Base-by-base conservation (phyloP, 2,888 invertebrate species). In the Mellilla xanthometata region DNA sequence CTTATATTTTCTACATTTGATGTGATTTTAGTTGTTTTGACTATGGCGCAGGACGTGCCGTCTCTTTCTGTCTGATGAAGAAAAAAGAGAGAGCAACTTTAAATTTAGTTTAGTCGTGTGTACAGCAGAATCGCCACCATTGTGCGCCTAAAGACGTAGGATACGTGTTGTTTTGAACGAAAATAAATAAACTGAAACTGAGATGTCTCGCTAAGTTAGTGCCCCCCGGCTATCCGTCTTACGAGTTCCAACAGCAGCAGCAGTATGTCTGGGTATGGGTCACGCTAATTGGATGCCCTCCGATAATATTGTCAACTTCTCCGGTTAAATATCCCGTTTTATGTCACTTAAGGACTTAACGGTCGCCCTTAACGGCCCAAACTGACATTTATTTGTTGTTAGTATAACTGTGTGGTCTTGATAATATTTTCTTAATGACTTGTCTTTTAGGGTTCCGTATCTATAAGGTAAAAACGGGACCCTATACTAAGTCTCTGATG, bases 161-260 rank as follows among this genome's bases (percentile, higher is more conserved):
- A n/a, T n/a, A n/a, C n/a, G n/a, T n/a, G n/a, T n/a, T n/a, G n/a
- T n/a, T n/a, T n/a, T n/a, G n/a, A n/a, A n/a, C n/a, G n/a, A n/a
- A n/a, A n/a, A n/a, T n/a, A n/a, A n/a, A n/a, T n/a, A 24, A 24
- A 8, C 24, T 7, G 8, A 24, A 3, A 5, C 8, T 4, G 24
- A 24, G 8, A 7, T 1, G n/a, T 24, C 7, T 7, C 12, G 31
- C 38, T 11, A 26, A 12, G 15, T 39, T 33, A 12, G 30, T 28
- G 73, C 69, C 63, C 13, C 40, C 46, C 34, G 49, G 47, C 62
- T 67, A 68, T 65, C 61, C 66, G 71, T 69, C 69, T 74, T 71
- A 75, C 72, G 73, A 70, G 68, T 77, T 67, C 76, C 72, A 75
- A 75, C 67, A n/a, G n/a, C n/a, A n/a, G 75, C 58, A 61, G 35